Evolutionary conservation across 1,140 invertebrate genomes (phyloP), one percentile per base, ranked within the genome.

Genomic region (Aphaenogaster floridana): DNA sequence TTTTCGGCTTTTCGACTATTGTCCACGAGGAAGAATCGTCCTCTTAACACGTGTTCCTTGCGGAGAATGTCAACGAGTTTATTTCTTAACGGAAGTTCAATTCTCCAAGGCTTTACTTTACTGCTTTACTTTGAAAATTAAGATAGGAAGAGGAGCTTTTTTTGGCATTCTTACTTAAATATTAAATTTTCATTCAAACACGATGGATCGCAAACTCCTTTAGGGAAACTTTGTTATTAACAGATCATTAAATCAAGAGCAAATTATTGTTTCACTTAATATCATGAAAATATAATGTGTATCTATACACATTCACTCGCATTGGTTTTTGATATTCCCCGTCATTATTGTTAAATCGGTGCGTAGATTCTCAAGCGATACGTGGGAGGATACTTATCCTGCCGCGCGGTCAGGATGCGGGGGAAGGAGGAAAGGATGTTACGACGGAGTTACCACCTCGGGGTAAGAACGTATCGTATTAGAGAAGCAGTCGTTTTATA

Each of bases 381-480:
- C 63, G 64, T 80, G 77, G 85, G 64, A 86, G 64, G 11, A 69
- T 80, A 79, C 21, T 80, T 28, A 48, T 84, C 42, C n/a, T 59
- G n/a, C 15, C 13, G 21, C 21, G 9, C 34, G 59, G 50, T 13
- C 34, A 61, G 42, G 68, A 74, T 48, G 17, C 66, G 42, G 13
- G 13, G 50, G 9, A 63, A 36, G 21, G 17, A 52, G 34, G 80
- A 85, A 63, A 86, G 64, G 88, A 90, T 83, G 72, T 50, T 69
- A 45, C 76, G 57, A 59, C 71, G 64, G 21, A 89, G 71, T 81
- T 69, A 88, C 42, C 63, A 90, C 57, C 88, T 61, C 57, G 54
- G 86, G 80, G 63, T 77, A 81, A 42, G 68, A 74, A 63, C 68
- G 66, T 48, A 59, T 89, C 52, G n/a, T 52, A 3, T 45, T 50